Evolutionary conservation across 1,140 invertebrate genomes (phyloP).

Genomic region (Babylonia areolata): DNA sequence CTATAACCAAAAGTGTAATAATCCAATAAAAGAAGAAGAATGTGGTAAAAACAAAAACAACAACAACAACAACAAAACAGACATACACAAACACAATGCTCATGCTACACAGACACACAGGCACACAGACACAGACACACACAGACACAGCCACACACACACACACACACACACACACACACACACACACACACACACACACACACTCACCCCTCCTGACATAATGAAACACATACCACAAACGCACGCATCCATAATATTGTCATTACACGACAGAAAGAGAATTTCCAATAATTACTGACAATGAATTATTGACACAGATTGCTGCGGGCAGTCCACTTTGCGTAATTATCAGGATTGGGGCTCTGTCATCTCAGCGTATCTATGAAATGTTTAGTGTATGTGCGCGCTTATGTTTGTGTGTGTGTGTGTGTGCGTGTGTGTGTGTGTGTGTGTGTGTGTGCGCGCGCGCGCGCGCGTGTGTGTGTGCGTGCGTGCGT

Average conservation of each 20-base stretch:
- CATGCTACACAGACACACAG: too few relatives aligned
- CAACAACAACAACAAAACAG: too few relatives aligned
- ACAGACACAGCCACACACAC: too few relatives aligned
- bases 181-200: background rate
- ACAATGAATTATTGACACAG: background rate
- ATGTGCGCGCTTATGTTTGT: background rate
- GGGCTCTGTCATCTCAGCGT: background rate
- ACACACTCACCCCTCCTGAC: background rate
- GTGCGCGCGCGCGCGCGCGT: background rate
- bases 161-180: too few relatives aligned
- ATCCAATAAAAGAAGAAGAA: too few relatives aligned
- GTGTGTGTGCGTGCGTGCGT: background rate
- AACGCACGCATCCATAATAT: background rate
- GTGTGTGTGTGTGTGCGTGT: conserved; percentile 5
- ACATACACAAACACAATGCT: too few relatives aligned
- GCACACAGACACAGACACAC: too few relatives aligned
- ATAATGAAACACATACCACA: background rate
- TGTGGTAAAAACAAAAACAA: too few relatives aligned
- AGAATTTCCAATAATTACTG: background rate
- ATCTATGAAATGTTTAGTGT: background rate
- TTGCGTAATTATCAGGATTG: too few relatives aligned
- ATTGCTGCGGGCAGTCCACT: too few relatives aligned
- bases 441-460: conserved; percentile 14
- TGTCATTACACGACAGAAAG: background rate
- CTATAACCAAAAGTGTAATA: too few relatives aligned